Base-by-base conservation (phyloP, 2,113 vertebrate species). In the Fulica atra region DNA sequence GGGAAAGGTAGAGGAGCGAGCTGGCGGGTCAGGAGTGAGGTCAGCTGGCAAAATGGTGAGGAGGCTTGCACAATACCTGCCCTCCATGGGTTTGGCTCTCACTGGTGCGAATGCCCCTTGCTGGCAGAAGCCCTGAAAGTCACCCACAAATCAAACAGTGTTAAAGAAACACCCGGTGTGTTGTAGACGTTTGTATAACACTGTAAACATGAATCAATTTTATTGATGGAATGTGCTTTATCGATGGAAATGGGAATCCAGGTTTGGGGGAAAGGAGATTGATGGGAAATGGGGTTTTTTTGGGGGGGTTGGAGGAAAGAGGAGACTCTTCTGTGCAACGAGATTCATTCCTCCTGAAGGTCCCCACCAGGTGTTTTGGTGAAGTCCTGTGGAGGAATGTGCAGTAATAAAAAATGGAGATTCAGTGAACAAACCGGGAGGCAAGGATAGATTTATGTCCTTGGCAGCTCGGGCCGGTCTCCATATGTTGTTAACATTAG, bases 401-500 rank as follows among this genome's bases (percentile, higher is more conserved):
- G 35, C 60, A 65, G 73, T 82, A 90, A 85, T 96, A 92, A 95
- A 93, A 96, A 87, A 48, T 5, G 69, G 57, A 79, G 61, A 72
- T 91, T 87, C 88, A 79, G 65, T 50, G 86, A 93, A 61, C 50
- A 84, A 95, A 90, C 53, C 14, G 20, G 83, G 57, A 89, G 92
- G 26, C 83, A 92, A 85, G 63, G 65, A 83, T 85, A 92, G 86
- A 94, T 96, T 96, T 96, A 94, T 85, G 73, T 78, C 53, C 64
- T 93, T 96, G 88, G 90, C 92, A 93, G 54, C 61, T 86, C 70
- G 76, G 70, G 54, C 88, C 50, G 7, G 36, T 65, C 81, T 96
- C 95, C 91, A 85, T 96, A 87, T 96, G 92, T 76, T 94, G 90
- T 92, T 93, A 93, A 81, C 92, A 89, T 96, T 92, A 93, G 70